phyloP scores from a whole-genome alignment of 1,140 invertebrate species.

The Pogonus chalceus region DNA sequence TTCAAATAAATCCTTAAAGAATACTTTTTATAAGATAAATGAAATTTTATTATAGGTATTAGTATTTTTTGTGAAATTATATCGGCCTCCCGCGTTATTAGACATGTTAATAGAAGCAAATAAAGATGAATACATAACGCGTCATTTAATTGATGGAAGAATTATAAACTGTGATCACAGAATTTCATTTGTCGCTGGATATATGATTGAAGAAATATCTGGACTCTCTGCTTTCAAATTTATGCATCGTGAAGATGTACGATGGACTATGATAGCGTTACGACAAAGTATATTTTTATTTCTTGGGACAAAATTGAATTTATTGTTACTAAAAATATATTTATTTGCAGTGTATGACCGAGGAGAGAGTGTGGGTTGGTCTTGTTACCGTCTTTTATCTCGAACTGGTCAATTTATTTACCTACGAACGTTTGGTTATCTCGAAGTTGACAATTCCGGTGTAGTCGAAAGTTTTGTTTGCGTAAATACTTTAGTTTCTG shows the following conservation, averaged over 20 bases:
- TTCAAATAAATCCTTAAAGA: slow-evolving; percentile 2
- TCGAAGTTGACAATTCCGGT: slow-evolving; percentile 64
- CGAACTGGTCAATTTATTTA: slow-evolving; percentile 73
- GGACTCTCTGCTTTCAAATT: slow-evolving; percentile 73
- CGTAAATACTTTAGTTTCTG: slow-evolving; percentile 66
- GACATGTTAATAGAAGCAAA: slow-evolving; percentile 61
- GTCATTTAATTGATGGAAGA: slow-evolving; percentile 71
- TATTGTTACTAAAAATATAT: neutral
- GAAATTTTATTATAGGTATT: slow-evolving; percentile 42
- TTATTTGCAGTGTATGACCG: slow-evolving; percentile 64
- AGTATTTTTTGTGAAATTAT: slow-evolving; percentile 30
- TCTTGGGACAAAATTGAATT: slow-evolving; percentile 6
- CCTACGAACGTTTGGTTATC: slow-evolving; percentile 62
- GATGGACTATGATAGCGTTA: slow-evolving; percentile 72
- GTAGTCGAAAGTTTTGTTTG: slow-evolving; percentile 73
- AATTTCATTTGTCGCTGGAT: slow-evolving; percentile 74
- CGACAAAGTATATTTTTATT: slow-evolving; percentile 61
- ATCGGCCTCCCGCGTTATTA: slow-evolving; percentile 52
- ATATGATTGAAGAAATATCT: slow-evolving; percentile 71
- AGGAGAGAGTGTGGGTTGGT: slow-evolving; percentile 60
- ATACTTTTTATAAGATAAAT: slow-evolving; percentile 24
- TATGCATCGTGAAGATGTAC: slow-evolving; percentile 76
- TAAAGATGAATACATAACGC: slow-evolving; percentile 73
- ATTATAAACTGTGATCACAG: slow-evolving; percentile 79
- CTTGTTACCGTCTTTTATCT: slow-evolving; percentile 69